These are phyloP conservation scores for Epicauta chinensis DNA, from an alignment of 1,140 invertebrate species.

Conservation along the genomic window DNA sequence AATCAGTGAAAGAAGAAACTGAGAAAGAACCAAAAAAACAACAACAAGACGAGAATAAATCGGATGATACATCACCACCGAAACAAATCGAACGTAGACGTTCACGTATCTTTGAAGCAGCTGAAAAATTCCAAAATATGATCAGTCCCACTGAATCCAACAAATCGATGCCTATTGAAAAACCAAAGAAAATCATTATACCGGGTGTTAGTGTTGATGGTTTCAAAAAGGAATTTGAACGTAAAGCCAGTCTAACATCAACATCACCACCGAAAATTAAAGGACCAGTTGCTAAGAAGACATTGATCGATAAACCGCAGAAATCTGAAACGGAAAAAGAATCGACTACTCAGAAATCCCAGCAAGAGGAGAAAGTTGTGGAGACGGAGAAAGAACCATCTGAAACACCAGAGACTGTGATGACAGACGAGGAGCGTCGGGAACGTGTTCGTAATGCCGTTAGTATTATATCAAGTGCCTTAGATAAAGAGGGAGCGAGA, in stretches of 20 bases:
- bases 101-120: slow-evolving; percentile 64
- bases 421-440: slow-evolving; percentile 42
- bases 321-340: slow-evolving; percentile 8
- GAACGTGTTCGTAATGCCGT: slow-evolving; percentile 50
- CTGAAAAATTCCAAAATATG: slow-evolving; percentile 63
- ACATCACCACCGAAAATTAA: slow-evolving; percentile 42
- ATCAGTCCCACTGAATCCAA: slow-evolving; percentile 38
- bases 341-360: slow-evolving; percentile 27
- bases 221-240: slow-evolving; percentile 76
- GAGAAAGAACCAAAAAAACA: slow-evolving; percentile 12
- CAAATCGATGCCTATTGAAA: slow-evolving; percentile 47
- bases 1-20: slow-evolving; percentile 13
- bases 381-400: slow-evolving; percentile 31
- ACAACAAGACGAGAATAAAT: slow-evolving; percentile 30
- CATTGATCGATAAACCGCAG: slow-evolving; percentile 11
- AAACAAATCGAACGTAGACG: slow-evolving; percentile 50
- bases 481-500: slow-evolving; percentile 48
- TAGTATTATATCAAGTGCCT: slow-evolving; percentile 53
- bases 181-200: slow-evolving; percentile 73
- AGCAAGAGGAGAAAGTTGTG: slow-evolving; percentile 33
- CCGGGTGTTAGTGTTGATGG: slow-evolving; percentile 75
- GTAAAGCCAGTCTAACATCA: slow-evolving; percentile 60
- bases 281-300: slow-evolving; percentile 23
- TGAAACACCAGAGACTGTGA: slow-evolving; percentile 31
- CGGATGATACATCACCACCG: slow-evolving; percentile 26